Base-by-base conservation (phyloP, 2,888 invertebrate genomes). In the Venusia cambrica region DNA sequence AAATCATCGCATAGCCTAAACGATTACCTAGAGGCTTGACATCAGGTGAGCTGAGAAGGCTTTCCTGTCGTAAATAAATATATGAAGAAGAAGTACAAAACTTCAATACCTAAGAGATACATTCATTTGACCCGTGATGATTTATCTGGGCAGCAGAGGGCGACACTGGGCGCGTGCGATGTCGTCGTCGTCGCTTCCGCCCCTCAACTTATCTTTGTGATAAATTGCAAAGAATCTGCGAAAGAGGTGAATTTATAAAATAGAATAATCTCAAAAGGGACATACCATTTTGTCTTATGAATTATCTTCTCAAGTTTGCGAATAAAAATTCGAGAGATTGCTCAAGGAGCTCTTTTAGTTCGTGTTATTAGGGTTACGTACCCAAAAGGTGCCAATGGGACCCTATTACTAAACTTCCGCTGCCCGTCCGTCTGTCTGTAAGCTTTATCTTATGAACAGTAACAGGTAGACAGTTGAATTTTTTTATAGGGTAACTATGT, bases 151-250 rank as follows among this genome's bases (percentile, higher is more conserved):
- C 39, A 44, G 41, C 40, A 41, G 51, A 52, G 51, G 54, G 45
- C 52, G 55, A 51, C 57, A 32, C 15, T 52, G 63, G 59, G 61
- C 60, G 61, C 61, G 59, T 64, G 66, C 69, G 64, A 53, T 65
- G 73, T 75, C 74, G 73, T 78, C 69, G 68, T 66, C 62, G 62
- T 54, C 54, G 56, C 57, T 62, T 59, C 67, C 62, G 58, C 58
- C 46, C 54, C 50, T 58, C 57, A 64, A 69, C 71, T 61, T 75
- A 78, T 77, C 71, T 66, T 45, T 62, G 59, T 79, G 75, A 81
- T 78, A 74, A 74, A 79, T 83, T 73, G 63, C 73, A 62, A 64
- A 61, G 65, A 69, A 74, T 69, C 61, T 72, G 57, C 54, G 57
- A 62, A 69, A 62, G 62, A 64, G 63, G 63, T 68, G 49, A 67